Evolutionary conservation across 2,113 vertebrate genomes (phyloP).

Genomic region (Hippotragus niger): DNA sequence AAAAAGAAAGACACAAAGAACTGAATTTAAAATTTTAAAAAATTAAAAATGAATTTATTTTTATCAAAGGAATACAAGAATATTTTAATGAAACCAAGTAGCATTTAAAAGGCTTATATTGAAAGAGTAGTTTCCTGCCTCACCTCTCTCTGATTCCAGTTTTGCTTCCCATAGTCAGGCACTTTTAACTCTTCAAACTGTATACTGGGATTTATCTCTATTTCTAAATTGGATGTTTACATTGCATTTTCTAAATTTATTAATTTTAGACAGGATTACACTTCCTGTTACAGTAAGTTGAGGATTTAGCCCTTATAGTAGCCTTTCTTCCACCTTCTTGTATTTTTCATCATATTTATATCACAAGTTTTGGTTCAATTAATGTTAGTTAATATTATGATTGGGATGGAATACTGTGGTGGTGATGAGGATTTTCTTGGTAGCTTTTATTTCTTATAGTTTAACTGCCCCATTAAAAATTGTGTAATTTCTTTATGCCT

Average conservation of each 20-base stretch:
- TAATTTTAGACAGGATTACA: not conserved
- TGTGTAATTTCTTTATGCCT: not conserved
- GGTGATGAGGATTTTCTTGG: not conserved
- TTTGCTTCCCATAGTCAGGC: not conserved
- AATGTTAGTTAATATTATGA: not conserved
- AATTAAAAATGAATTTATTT: not conserved
- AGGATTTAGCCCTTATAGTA: not conserved
- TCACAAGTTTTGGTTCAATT: not conserved
- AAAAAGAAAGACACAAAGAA: not conserved
- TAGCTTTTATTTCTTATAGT: not conserved
- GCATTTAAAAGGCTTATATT: not conserved
- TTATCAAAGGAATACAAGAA: not conserved
- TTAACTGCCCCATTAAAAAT: not conserved
- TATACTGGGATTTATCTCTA: not conserved
- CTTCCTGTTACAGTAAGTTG: not conserved
- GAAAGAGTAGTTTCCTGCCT: not conserved
- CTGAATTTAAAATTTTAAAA: not conserved
- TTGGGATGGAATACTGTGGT: not conserved
- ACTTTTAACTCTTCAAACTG: not conserved
- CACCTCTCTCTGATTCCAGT: not conserved
- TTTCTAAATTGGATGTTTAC: conserved; percentile 15
- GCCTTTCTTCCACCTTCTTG: not conserved
- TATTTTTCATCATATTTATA: not conserved
- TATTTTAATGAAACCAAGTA: not conserved
- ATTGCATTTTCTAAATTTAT: not conserved